Base-by-base conservation (phyloP, 2,888 invertebrate species). In the Melitaea athalia region DNA sequence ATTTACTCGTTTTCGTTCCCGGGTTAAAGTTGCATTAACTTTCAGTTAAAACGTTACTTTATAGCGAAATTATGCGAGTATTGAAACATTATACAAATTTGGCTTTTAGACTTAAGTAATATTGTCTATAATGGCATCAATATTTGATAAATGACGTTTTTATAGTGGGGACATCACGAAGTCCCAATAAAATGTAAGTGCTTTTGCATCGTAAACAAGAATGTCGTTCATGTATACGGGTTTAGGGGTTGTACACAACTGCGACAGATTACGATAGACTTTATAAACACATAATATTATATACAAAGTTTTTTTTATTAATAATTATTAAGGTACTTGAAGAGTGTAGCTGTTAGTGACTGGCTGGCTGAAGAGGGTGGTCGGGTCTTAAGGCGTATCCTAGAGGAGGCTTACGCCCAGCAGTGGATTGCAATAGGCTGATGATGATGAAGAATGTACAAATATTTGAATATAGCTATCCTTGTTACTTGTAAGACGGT, bases 181-280 rank as follows among this genome's bases (percentile, higher is more conserved):
- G 78, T 79, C 69, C 81, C 82, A 86, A 88, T 88, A 86, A 87
- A 85, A 85, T 81, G 84, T 83, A 74, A 78, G 75, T 82, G 80
- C 80, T 79, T 79, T 79, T 77, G 76, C 76, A 76, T 83, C 81
- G 83, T 83, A 82, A 86, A 87, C 85, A 81, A 85, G 85, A 76
- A 80, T 84, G 80, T 81, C 81, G 81, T 75, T 77, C 78, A 73
- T 77, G 79, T 73, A 73, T 69, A 57, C 42, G 42, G 15, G 49
- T 60, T 65, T 43, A 42, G 71, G 71, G 74, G 70, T 72, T 61
- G 14, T 57, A 8, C 17, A 64, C 33, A 63, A 49, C 64, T 24
- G 59, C 68, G 60, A 72, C 52, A n/a, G 5, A 14, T 61, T 24
- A 24, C 24, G 24, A 24, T 24, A 24, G 24, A 24, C 24, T 24